These are phyloP conservation scores for Hydrocynus forskahlii DNA, from an alignment of 2,797 vertebrate genomes.

Conservation along the genomic window DNA sequence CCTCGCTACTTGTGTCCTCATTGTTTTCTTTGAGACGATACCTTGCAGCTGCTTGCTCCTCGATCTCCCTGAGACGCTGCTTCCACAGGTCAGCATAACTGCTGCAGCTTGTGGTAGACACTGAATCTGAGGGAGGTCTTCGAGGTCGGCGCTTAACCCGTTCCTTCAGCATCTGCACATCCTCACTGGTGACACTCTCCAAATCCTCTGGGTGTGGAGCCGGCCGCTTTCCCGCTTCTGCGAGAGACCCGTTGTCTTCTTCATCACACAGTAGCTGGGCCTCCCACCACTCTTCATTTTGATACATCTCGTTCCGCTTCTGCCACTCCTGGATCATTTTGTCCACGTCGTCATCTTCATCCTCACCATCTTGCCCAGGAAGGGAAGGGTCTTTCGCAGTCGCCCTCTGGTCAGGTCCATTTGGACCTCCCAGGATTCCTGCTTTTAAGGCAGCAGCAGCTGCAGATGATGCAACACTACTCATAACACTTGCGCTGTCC, in stretches of 20 bases:
- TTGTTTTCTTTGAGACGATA: conserved; percentile 68
- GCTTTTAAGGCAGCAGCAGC: conserved; percentile 61
- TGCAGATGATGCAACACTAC: conserved; percentile 76
- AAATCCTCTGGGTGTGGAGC: conserved; percentile 65
- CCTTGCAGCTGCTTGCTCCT: conserved; percentile 82
- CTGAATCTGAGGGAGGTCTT: conserved; percentile 67
- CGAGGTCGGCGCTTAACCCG: conserved; percentile 71
- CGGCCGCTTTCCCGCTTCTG: conserved; percentile 12
- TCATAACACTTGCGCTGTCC: conserved; percentile 83
- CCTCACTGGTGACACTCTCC: conserved; percentile 86
- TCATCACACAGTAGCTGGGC: conserved; percentile 73
- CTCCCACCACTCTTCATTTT: conserved; percentile 79
- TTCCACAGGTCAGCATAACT: conserved; percentile 91
- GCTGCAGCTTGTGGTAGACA: conserved; percentile 77
- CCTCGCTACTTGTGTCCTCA: conserved; percentile 48
- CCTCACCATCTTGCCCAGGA: conserved; percentile 47
- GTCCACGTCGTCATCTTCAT: conserved; percentile 71
- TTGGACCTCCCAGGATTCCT: conserved; percentile 12
- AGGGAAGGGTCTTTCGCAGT: not conserved
- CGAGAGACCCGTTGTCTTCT: conserved; percentile 64
- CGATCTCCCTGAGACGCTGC: conserved; percentile 87
- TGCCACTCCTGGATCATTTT: conserved; percentile 89
- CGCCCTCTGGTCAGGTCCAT: not conserved
- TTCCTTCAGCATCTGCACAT: conserved; percentile 80
- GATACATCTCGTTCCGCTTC: conserved; percentile 86